A percentile compares a stretch with the other conserved stretches of the same genome.
These are phyloP conservation scores for Limanda limanda DNA, from an alignment of 2,113 vertebrate species.

Conservation along the genomic window DNA sequence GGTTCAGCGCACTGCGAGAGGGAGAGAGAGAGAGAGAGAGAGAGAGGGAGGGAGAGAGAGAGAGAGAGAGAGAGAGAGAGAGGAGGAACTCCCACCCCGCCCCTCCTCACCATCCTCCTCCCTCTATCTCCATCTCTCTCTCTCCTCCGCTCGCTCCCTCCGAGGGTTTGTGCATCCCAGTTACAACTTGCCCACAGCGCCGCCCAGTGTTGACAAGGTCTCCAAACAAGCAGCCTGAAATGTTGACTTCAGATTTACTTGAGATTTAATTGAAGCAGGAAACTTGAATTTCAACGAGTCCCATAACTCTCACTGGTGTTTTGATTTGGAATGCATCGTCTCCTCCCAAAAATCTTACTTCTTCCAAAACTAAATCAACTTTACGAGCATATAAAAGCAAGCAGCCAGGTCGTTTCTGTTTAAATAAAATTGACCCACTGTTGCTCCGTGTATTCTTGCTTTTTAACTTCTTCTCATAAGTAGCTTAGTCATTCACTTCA, in stretches of 20 bases:
- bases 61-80: constrained; percentile 36
- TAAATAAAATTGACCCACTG: too few relatives aligned
- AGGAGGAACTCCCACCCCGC: constrained; percentile 4
- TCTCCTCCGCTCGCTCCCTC: constrained; percentile 31
- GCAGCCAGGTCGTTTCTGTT: not conserved
- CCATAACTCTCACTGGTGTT: too few relatives aligned
- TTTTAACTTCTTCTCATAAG: too few relatives aligned
- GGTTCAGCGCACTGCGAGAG: constrained; percentile 41
- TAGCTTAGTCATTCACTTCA: too few relatives aligned
- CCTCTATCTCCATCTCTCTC: constrained; percentile 11
- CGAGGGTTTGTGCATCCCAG: constrained; percentile 27
- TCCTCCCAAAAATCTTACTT: too few relatives aligned
- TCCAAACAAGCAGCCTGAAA: not conserved
- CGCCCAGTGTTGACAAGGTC: constrained; percentile 51
- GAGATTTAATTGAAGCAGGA: too few relatives aligned
- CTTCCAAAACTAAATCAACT: not conserved
- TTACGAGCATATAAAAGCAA: not conserved
- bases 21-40: constrained; percentile 28
- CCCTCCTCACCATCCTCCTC: constrained; percentile 15
- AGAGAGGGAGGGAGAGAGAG: constrained; percentile 33
- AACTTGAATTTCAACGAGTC: too few relatives aligned
- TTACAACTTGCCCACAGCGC: constrained; percentile 54
- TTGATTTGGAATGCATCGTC: too few relatives aligned
- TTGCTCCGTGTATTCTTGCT: too few relatives aligned
- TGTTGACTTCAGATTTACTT: too few relatives aligned